A percentile compares a stretch with the other conserved stretches of the same genome.
phyloP scores from a whole-genome alignment of 2,888 invertebrate genomes.

The Cordylochernes scorpioides region DNA sequence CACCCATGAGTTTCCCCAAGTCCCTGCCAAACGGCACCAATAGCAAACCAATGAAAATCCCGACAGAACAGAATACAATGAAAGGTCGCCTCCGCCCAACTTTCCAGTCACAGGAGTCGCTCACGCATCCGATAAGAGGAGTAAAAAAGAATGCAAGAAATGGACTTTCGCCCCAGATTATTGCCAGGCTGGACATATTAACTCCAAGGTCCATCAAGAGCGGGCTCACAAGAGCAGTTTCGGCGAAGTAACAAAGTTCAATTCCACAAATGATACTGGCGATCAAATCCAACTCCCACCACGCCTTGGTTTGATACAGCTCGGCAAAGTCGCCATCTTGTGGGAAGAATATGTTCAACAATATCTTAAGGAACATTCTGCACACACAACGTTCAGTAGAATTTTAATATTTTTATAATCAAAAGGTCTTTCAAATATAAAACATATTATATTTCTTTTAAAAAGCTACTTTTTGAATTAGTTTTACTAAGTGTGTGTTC shows the following conservation, averaged over 20 bases:
- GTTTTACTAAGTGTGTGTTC: too few species aligned
- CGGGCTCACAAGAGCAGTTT: conserved; percentile 87
- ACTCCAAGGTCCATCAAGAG: conserved; percentile 69
- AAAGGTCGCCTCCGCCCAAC: conserved; percentile 72
- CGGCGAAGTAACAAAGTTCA: conserved; percentile 87
- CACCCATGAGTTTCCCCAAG: conserved; percentile 52
- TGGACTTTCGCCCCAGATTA: conserved; percentile 84
- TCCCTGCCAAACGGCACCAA: conserved; percentile 72
- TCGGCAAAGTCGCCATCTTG: too few species aligned
- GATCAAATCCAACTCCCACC: too few species aligned
- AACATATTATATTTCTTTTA: too few species aligned
- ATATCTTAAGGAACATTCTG: too few species aligned
- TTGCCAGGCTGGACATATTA: conserved; percentile 69
- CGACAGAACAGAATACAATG: conserved; percentile 58
- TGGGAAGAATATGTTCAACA: too few species aligned
- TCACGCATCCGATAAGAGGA: conserved; percentile 65
- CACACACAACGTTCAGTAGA: too few species aligned
- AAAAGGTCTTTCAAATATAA: too few species aligned
- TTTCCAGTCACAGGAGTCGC: conserved; percentile 53
- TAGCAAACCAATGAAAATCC: conserved; percentile 59
- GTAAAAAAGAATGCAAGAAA: conserved; percentile 79
- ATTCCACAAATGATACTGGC: conserved; percentile 92
- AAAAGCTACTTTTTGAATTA: too few species aligned
- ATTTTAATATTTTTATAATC: too few species aligned
- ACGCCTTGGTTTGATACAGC: too few species aligned